Percentiles rank a stretch among this genome's conserved stretches.
Conservation (phyloP, 2,113 vertebrate genomes). For the Chaetodon trifascialis region DNA sequence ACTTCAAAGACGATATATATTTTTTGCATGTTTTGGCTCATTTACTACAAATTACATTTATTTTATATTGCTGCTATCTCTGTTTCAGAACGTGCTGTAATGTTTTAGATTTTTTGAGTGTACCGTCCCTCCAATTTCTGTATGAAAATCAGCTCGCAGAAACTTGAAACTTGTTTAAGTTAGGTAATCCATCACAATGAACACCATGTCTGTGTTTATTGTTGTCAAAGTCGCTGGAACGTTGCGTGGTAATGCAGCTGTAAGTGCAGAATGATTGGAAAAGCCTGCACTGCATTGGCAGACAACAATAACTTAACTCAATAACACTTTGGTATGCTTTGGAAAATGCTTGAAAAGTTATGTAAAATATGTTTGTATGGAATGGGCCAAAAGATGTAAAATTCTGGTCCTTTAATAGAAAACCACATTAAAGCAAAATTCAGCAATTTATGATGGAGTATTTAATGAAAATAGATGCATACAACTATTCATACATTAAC, state of each 20-base stretch:
- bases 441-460: neutral
- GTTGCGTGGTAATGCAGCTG: slow-evolving; percentile 20
- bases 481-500: slow-evolving; percentile 3
- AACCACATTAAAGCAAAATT: neutral
- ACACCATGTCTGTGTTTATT: slow-evolving; percentile 40
- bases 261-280: slow-evolving; percentile 37
- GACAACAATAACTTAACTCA: slow-evolving; percentile 28
- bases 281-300: slow-evolving; percentile 24
- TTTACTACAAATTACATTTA: neutral
- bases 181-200: slow-evolving; percentile 44
- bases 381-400: neutral
- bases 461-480: neutral
- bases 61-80: neutral
- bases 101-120: neutral
- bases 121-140: slow-evolving; percentile 1
- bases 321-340: slow-evolving; percentile 11
- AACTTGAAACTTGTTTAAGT: slow-evolving; percentile 36
- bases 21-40: slow-evolving; percentile 6
- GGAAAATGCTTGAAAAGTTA: neutral
- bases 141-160: slow-evolving; percentile 13
- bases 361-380: slow-evolving; percentile 4
- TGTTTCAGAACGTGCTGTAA: neutral
- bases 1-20: neutral
- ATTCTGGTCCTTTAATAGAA: neutral
- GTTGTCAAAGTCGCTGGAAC: slow-evolving; percentile 34